These are phyloP conservation scores for Myotis planiceps DNA, from an alignment of 2,797 vertebrate genomes.

Conservation along the genomic window DNA sequence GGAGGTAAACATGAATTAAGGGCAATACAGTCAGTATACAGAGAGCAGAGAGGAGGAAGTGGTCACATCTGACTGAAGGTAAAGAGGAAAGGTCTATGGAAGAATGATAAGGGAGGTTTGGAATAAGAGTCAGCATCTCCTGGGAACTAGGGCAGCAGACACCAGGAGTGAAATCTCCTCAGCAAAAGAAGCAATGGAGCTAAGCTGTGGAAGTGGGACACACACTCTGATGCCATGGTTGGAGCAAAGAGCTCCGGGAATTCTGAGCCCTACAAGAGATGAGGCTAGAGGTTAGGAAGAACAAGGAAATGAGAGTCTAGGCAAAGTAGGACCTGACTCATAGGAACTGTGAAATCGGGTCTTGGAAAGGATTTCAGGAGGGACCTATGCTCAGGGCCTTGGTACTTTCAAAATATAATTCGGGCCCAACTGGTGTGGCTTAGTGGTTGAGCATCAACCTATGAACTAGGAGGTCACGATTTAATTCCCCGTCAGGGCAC, in stretches of 20 bases:
- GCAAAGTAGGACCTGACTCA: neutral
- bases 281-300: neutral
- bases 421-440: too few species aligned
- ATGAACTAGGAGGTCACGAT: too few species aligned
- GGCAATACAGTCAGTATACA: neutral
- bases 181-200: neutral
- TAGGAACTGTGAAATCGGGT: neutral
- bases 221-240: neutral
- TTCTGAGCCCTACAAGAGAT: neutral
- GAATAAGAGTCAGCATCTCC: neutral
- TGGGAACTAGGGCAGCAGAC: too few species aligned
- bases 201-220: neutral
- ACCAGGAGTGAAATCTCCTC: neutral
- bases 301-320: neutral
- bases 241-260: neutral
- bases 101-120: too few species aligned
- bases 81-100: too few species aligned
- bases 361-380: neutral
- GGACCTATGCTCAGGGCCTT: fast-evolving
- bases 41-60: neutral
- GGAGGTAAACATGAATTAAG: neutral
- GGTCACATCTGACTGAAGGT: neutral
- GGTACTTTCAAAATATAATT: neutral
- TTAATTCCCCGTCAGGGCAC: too few species aligned
- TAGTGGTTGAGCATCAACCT: too few species aligned